A percentile compares a stretch with the other conserved stretches of the same genome.
Evolutionary conservation across 2,888 invertebrate genomes (phyloP).

Genomic region (Himalopsyche kuldschensis): DNA sequence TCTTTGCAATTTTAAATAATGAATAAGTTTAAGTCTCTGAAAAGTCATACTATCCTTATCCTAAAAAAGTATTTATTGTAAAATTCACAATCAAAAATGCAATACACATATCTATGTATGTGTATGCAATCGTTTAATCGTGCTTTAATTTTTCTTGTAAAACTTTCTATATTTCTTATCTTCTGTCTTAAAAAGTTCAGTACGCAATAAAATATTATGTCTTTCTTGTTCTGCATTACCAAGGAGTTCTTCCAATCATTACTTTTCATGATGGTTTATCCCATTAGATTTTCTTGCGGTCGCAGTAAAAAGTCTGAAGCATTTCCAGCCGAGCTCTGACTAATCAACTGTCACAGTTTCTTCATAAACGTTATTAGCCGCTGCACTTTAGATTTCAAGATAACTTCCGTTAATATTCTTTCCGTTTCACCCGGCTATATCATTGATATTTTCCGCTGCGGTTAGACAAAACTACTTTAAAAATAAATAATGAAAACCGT

Average conservation of each 20-base stretch:
- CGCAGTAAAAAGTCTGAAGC: not conserved
- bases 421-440: conserved; percentile 10
- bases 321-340: conserved; percentile 19
- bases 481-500: no score
- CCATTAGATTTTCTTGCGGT: conserved; percentile 6
- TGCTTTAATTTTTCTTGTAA: not conserved
- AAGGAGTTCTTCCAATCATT: conserved; percentile 27
- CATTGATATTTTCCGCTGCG: conserved; percentile 8
- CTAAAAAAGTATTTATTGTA: no score
- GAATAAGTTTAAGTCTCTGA: no score
- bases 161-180: not conserved
- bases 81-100: no score
- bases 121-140: no score
- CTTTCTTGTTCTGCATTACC: conserved; percentile 3
- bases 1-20: no score
- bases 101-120: no score
- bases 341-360: conserved; percentile 30
- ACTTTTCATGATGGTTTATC: conserved; percentile 35
- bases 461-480: no score
- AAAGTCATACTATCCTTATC: no score
- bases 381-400: conserved; percentile 35
- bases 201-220: not conserved
- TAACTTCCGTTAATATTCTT: conserved; percentile 33
- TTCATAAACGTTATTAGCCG: conserved; percentile 21
- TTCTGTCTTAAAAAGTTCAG: not conserved